These are phyloP conservation scores for Ctenoplectra terminalis DNA, from an alignment of 1,140 invertebrate species.

Conservation along the genomic window DNA sequence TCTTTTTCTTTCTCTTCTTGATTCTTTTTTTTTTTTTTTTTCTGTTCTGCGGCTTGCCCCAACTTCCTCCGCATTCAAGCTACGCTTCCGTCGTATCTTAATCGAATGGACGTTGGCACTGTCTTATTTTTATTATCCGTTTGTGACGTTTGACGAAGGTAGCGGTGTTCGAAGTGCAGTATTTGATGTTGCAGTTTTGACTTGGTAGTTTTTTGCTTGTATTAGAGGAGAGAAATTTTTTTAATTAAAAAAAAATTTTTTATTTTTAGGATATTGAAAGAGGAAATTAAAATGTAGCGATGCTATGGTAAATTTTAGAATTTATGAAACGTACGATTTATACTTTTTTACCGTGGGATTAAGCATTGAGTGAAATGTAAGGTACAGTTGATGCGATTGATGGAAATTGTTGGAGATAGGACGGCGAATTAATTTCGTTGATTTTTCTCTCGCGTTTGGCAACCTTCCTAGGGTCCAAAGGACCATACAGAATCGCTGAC, in stretches of 20 bases:
- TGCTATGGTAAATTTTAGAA: no score
- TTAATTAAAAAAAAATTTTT: no score
- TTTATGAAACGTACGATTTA: no score
- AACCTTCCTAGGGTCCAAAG: slow-evolving; percentile 34
- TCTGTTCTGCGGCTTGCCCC: background rate
- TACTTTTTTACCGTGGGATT: no score
- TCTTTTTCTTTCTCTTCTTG: slow-evolving; percentile 3
- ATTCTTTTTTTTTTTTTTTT: background rate
- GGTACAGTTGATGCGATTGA: no score
- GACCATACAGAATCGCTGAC: slow-evolving; percentile 40
- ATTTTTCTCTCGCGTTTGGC: slow-evolving; percentile 50
- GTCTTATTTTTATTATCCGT: background rate
- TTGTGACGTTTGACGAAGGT: slow-evolving; percentile 11
- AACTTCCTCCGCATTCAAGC: slow-evolving; percentile 45
- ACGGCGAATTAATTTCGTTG: slow-evolving; percentile 9
- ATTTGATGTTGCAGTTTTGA: background rate
- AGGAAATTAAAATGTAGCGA: no score
- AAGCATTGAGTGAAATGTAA: background rate
- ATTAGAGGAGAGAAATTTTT: no score
- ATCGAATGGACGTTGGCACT: slow-evolving; percentile 37
- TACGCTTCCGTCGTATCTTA: slow-evolving; percentile 40
- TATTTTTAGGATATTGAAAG: no score
- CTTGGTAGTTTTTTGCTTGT: no score
- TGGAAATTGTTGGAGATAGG: background rate
- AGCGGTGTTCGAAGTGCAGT: background rate